Evolutionary conservation across 1,140 invertebrate species (phyloP).

Genomic region (Magallana ariakensis): DNA sequence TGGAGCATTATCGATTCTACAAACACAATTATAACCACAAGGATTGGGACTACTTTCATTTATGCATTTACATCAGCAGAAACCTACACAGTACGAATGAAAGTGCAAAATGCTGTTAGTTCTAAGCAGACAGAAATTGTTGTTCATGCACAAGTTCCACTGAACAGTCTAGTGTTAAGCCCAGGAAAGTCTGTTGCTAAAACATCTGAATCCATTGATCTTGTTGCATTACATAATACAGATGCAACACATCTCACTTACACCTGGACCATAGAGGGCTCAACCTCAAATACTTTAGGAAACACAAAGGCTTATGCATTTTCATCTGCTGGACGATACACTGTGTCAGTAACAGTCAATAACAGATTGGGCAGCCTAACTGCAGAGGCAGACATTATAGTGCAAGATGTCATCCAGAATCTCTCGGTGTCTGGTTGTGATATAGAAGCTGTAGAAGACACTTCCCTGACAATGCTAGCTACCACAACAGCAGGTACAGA

Average conservation of each 20-base stretch:
- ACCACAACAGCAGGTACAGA: constrained; percentile 59
- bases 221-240: constrained; percentile 49
- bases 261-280: constrained; percentile 52
- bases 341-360: constrained; percentile 56
- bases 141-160: constrained; percentile 53
- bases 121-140: constrained; percentile 27
- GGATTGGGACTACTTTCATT: constrained; percentile 15
- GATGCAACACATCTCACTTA: constrained; percentile 50
- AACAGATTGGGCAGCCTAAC: constrained; percentile 62
- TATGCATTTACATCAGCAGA: constrained; percentile 51
- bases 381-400: constrained; percentile 45
- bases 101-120: constrained; percentile 60
- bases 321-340: constrained; percentile 45
- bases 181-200: constrained; percentile 43
- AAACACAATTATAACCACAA: constrained; percentile 1
- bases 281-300: not conserved
- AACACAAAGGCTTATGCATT: constrained; percentile 51
- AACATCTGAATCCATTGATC: constrained; percentile 38
- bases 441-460: constrained; percentile 48
- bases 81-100: constrained; percentile 55
- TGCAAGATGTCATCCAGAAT: constrained; percentile 60
- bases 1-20: constrained; percentile 30
- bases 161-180: constrained; percentile 55
- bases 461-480: constrained; percentile 47
- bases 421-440: constrained; percentile 57